Evolutionary conservation across 30 jellyfish, hydroid and myxozoan genomes (phyloP), one percentile per base, ranked within the genome.

Genomic region (Pelagia noctiluca): DNA sequence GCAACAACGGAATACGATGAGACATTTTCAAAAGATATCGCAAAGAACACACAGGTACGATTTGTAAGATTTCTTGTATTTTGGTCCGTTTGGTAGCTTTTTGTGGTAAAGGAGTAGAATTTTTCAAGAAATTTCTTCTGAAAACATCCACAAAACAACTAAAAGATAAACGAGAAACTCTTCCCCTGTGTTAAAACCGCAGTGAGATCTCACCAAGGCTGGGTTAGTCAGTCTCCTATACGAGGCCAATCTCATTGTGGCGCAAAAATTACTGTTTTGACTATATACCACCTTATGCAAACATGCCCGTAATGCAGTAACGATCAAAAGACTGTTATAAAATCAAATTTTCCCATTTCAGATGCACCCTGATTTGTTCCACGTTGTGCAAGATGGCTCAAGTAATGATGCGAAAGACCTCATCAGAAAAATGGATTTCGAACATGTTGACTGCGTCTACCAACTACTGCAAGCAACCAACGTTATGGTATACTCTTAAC

Each of bases 321-420:
- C n/a, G n/a, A n/a, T n/a, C n/a, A n/a, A n/a, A n/a, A n/a, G n/a
- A n/a, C n/a, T n/a, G n/a, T 28, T 21, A 22, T 47, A 24, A 19
- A 24, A 19, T 7, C 16, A 47, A 47, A 11, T 29, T 8, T 13
- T 37, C 36, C 18, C 46, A 22, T 76, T 67, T 11, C 63, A 92
- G 98, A 92, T 92, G 98, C 96, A 85, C 74, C 98, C 98, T 7
- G 79, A 80, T 33, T 76, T 92, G 23, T 92, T 77, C 63, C 98
- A 92, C 78, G 88, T 87, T 89, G 65, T 92, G 26, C 96, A 84
- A 50, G 92, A 85, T 35, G 94, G 91, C 2, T 87, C 86, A 18
- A 76, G 83, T 28, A 89, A 76, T 23, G 71, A 31, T 24, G 96
- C 92, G 16, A 78, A 24, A 35, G 11, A 60, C 22, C 74, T 87